These are phyloP conservation scores for Luidia sarsii DNA, from an alignment of 53 echinoderm and acorn worm species.

Conservation along the genomic window DNA sequence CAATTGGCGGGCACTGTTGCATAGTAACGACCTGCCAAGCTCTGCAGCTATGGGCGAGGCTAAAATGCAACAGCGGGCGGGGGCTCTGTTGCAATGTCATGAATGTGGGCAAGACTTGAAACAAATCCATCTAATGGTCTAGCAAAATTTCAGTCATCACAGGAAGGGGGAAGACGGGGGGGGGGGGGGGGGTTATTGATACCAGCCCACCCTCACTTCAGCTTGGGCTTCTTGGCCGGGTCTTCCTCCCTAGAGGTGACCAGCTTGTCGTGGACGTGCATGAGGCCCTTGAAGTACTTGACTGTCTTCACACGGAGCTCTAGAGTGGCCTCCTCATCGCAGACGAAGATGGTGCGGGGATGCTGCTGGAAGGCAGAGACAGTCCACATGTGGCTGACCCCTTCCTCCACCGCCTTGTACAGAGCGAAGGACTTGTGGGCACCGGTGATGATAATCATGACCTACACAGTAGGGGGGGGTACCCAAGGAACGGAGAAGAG, in stretches of 20 bases:
- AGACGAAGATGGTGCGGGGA: slow-evolving; percentile 78
- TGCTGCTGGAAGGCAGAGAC: slow-evolving; percentile 99
- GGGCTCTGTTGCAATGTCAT: no score
- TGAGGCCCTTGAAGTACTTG: slow-evolving; percentile 95
- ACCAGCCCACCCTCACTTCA: no score
- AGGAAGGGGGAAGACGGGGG: no score
- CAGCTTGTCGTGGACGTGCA: slow-evolving; percentile 92
- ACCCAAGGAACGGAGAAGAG: no score
- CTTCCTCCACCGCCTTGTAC: slow-evolving; percentile 97
- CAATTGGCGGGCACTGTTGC: no score
- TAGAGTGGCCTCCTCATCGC: slow-evolving; percentile 93
- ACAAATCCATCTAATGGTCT: no score
- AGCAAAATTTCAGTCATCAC: no score
- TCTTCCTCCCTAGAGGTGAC: slow-evolving; percentile 59
- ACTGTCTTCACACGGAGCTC: slow-evolving; percentile 92
- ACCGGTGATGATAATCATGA: slow-evolving; percentile 97
- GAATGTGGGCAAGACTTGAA: no score
- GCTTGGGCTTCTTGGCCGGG: slow-evolving; percentile 77
- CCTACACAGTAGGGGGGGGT: slow-evolving; percentile 61
- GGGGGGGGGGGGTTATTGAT: no score
- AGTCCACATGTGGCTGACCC: slow-evolving; percentile 99
- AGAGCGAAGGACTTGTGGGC: slow-evolving; percentile 94
- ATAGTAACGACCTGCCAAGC: no score
- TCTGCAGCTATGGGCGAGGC: no score
- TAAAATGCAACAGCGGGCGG: no score